Evolutionary conservation across 2,113 vertebrate species (phyloP).

Genomic region (Peucedramus taeniatus): DNA sequence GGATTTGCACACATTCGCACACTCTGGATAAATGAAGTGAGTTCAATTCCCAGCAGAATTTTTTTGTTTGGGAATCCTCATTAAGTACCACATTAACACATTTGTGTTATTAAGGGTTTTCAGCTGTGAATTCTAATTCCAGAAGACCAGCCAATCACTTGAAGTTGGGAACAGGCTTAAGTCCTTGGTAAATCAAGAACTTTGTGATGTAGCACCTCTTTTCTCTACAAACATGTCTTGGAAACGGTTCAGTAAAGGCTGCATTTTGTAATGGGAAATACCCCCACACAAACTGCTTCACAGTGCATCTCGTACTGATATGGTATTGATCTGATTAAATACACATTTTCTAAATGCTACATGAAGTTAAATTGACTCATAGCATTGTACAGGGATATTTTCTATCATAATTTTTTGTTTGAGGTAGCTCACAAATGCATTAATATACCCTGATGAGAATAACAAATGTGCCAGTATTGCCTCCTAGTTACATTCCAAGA

Average conservation of each 20-base stretch:
- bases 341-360: background rate
- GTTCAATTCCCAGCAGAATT: background rate
- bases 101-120: background rate
- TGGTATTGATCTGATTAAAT: background rate
- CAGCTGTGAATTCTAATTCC: background rate
- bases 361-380: background rate
- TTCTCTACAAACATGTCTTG: background rate
- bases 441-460: background rate
- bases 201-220: background rate
- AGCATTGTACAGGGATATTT: background rate
- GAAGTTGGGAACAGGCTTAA: background rate
- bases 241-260: background rate
- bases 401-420: background rate
- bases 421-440: background rate
- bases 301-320: background rate
- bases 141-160: background rate
- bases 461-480: background rate
- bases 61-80: background rate
- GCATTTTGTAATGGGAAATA: background rate
- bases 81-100: background rate
- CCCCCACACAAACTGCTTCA: background rate
- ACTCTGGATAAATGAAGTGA: background rate
- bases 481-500: background rate
- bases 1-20: background rate
- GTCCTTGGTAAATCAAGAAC: background rate